Evolutionary conservation across 2,113 vertebrate species (phyloP).

Genomic region (Todiramphus saurophagus): DNA sequence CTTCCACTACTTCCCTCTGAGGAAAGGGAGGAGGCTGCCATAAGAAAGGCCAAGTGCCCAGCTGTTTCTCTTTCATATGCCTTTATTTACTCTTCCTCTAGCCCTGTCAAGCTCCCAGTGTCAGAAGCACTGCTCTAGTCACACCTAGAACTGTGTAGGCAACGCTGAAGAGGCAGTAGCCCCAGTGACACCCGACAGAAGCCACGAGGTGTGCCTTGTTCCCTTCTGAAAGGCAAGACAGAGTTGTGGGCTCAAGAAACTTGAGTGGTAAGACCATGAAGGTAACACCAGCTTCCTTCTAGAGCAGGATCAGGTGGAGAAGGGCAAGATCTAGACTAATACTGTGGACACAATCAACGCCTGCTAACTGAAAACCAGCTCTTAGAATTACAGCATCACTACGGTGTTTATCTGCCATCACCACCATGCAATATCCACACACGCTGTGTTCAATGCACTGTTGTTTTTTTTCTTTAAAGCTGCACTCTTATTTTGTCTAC

Average conservation of each 20-base stretch:
- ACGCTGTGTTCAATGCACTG: background rate
- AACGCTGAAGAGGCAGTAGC: background rate
- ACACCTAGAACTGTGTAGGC: background rate
- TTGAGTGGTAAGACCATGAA: background rate
- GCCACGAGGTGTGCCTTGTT: background rate
- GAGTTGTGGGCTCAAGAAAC: background rate
- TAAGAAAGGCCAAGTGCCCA: background rate
- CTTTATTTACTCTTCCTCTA: background rate
- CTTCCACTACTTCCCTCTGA: background rate
- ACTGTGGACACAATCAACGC: background rate
- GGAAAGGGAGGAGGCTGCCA: background rate
- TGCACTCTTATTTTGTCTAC: background rate
- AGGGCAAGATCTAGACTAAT: background rate
- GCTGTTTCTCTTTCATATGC: background rate
- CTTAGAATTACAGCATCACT: background rate
- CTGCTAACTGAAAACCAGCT: background rate
- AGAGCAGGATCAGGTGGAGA: rapidly evolving
- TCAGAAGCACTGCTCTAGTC: background rate
- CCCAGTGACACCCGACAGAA: background rate
- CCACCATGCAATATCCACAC: background rate
- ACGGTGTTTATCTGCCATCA: background rate
- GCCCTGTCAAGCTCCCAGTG: background rate
- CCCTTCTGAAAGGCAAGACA: background rate
- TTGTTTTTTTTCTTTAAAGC: background rate
- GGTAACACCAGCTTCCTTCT: background rate